Conservation (phyloP, 2,113 vertebrate species). For the Entomyzon cyanotis region DNA sequence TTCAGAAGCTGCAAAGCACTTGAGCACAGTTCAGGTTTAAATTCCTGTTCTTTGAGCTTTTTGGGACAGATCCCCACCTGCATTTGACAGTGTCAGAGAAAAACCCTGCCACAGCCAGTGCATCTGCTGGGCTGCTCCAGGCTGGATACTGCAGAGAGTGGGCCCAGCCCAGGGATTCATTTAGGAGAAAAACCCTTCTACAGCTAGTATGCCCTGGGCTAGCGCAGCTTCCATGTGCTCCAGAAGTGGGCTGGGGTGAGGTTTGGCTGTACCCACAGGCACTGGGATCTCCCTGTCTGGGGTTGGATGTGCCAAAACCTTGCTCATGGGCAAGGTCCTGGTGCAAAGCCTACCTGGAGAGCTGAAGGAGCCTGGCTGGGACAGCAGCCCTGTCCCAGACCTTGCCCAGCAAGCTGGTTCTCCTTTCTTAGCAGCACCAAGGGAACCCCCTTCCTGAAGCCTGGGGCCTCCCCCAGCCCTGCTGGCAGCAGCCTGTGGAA, state of each 20-base stretch:
- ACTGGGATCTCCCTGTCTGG: neutral
- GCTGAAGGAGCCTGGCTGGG: neutral
- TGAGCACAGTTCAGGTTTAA: neutral
- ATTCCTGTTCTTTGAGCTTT: neutral
- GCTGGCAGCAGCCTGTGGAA: neutral
- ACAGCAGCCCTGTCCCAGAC: neutral
- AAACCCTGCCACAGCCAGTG: neutral
- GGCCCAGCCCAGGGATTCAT: neutral
- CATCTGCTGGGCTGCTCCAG: neutral
- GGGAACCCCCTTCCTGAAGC: neutral
- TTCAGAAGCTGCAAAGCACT: neutral
- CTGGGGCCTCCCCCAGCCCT: neutral
- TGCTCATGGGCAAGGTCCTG: neutral
- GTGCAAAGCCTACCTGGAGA: neutral
- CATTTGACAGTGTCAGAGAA: accelerated
- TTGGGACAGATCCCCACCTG: neutral
- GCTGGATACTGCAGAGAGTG: neutral
- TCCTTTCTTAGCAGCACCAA: neutral
- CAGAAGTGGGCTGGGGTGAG: accelerated
- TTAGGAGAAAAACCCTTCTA: neutral
- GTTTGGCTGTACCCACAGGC: neutral
- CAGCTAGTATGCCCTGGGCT: accelerated
- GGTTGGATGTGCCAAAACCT: accelerated
- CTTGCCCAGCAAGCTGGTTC: neutral
- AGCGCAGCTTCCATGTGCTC: accelerated